Conservation (phyloP, 2,888 invertebrate species). For the Melangyna quadrimaculata region DNA sequence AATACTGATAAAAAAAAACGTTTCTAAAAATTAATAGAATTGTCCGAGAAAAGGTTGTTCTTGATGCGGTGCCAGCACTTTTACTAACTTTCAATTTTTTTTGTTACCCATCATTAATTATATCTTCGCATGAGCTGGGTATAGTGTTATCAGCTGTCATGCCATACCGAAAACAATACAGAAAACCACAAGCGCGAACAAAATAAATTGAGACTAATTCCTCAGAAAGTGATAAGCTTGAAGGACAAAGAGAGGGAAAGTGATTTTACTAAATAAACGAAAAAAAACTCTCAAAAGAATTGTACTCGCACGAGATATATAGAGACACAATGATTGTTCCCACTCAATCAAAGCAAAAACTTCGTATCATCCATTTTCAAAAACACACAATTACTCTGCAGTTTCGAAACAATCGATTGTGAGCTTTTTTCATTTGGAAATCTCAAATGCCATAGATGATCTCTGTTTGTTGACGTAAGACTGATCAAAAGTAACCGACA, state of each 20-base stretch:
- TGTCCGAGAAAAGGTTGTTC: slow-evolving; percentile 34
- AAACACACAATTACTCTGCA: slow-evolving; percentile 6
- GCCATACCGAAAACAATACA: slow-evolving; percentile 49
- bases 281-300: slow-evolving; percentile 2
- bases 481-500: slow-evolving; percentile 37
- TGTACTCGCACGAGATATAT: slow-evolving; percentile 19
- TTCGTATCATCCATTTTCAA: slow-evolving; percentile 26
- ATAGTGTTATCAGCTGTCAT: slow-evolving; percentile 40
- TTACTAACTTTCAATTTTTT: slow-evolving; percentile 59
- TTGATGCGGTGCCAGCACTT: slow-evolving; percentile 55
- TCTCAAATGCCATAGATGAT: slow-evolving; percentile 5
- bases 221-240: slow-evolving; percentile 56
- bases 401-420: slow-evolving; percentile 4
- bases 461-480: slow-evolving; percentile 29
- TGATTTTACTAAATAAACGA: slow-evolving; percentile 14
- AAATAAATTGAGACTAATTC: slow-evolving; percentile 29
- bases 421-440: slow-evolving; percentile 28
- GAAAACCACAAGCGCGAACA: slow-evolving; percentile 17
- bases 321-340: slow-evolving; percentile 47
- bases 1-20: slow-evolving; percentile 37
- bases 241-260: slow-evolving; percentile 21
- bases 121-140: slow-evolving; percentile 46
- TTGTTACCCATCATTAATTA: slow-evolving; percentile 57
- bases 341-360: slow-evolving; percentile 2
- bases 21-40: neutral